Evolutionary conservation across 2,113 vertebrate genomes (phyloP).

Genomic region (Himantopus leucocephalus): DNA sequence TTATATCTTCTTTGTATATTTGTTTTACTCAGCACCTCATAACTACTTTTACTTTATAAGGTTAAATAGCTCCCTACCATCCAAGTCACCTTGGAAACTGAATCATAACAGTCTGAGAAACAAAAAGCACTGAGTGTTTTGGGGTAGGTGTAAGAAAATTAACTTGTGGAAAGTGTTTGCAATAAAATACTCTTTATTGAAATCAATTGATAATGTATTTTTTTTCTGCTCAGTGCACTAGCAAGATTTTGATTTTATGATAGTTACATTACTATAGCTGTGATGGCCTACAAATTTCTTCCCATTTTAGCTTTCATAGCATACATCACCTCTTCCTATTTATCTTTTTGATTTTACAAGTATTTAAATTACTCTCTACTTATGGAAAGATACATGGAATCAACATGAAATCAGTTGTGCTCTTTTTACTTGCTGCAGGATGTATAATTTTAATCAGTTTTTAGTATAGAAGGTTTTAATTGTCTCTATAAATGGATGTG

Average conservation of each 20-base stretch:
- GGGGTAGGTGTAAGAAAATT: neutral
- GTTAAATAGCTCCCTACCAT: neutral
- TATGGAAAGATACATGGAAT: neutral
- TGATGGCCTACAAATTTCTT: neutral
- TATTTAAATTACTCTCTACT: neutral
- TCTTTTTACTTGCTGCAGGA: neutral
- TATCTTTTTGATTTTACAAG: neutral
- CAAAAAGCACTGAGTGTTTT: neutral
- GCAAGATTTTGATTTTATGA: neutral
- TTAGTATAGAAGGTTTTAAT: neutral
- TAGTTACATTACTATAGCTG: neutral
- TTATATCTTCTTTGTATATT: neutral
- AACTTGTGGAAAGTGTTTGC: neutral
- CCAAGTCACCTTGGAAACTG: neutral
- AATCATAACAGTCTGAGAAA: neutral
- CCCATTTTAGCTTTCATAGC: neutral
- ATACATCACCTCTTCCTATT: neutral
- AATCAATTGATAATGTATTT: neutral
- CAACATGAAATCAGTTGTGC: neutral
- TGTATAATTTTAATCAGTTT: neutral
- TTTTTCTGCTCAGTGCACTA: neutral
- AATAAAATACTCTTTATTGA: neutral
- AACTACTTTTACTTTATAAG: neutral
- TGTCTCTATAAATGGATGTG: neutral
- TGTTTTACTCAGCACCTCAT: neutral